Conservation (phyloP, 2,113 vertebrate genomes). For the Phrynosoma blainvillii region DNA sequence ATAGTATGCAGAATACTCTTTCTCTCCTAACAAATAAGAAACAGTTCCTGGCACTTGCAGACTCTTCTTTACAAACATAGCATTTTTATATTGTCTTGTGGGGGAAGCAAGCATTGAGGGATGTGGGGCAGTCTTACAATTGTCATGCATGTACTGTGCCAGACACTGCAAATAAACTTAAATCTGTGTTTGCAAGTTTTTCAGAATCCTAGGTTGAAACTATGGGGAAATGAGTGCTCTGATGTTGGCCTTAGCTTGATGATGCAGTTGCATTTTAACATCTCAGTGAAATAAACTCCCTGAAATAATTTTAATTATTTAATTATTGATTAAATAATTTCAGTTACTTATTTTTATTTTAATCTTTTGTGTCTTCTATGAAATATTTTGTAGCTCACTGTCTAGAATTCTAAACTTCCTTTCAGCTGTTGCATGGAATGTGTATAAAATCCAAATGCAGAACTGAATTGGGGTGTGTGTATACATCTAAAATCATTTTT, state of each 20-base stretch:
- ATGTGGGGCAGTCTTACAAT: too few species aligned
- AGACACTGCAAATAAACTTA: too few species aligned
- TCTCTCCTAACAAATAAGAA: too few species aligned
- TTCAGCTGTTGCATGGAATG: background rate
- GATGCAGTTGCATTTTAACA: background rate
- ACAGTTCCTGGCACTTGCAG: too few species aligned
- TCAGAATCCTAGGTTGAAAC: too few species aligned
- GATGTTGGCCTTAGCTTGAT: background rate
- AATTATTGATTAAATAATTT: background rate
- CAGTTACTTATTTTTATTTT: background rate
- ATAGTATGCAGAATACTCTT: too few species aligned
- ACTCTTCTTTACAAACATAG: too few species aligned
- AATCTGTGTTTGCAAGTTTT: too few species aligned
- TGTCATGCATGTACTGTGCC: too few species aligned
- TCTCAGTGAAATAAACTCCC: background rate
- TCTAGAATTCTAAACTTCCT: background rate
- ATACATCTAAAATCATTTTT: background rate
- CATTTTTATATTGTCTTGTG: too few species aligned
- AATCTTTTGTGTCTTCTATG: background rate
- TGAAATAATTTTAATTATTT: background rate
- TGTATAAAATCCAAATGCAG: background rate
- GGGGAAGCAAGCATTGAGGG: too few species aligned
- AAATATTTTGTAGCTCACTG: background rate
- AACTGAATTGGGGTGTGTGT: background rate
- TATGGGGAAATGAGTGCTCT: background rate